phyloP scores from a whole-genome alignment of 2,888 invertebrate genomes.

The Mechanitis mazaeus region DNA sequence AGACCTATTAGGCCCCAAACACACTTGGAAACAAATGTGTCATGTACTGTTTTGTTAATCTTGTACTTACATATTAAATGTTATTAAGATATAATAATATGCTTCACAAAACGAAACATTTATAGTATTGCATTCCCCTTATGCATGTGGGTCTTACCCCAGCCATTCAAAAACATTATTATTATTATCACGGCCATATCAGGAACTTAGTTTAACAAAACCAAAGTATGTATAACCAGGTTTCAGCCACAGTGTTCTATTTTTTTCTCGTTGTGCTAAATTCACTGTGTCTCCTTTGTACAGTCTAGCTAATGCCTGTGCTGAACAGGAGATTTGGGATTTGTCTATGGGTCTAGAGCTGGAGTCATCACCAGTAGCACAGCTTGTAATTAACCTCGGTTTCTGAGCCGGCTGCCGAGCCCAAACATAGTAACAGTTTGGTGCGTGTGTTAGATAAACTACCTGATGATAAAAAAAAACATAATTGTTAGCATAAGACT shows the following conservation, averaged over 20 bases:
- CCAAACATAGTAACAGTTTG: conserved; percentile 63
- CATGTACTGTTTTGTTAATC: neutral
- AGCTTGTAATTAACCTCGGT: conserved; percentile 49
- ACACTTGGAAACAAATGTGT: neutral
- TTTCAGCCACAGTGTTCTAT: conserved; percentile 57
- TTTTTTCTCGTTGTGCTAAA: conserved; percentile 58
- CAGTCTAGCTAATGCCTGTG: conserved; percentile 56
- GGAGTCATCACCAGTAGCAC: conserved; percentile 58
- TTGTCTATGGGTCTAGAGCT: conserved; percentile 43
- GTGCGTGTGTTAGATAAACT: conserved; percentile 56
- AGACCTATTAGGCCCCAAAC: neutral
- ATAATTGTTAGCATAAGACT: no score
- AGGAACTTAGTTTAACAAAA: conserved; percentile 67
- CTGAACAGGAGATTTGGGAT: conserved; percentile 61
- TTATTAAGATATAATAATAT: neutral
- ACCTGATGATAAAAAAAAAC: conserved; percentile 43
- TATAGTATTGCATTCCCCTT: conserved; percentile 15
- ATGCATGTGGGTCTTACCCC: conserved; percentile 20
- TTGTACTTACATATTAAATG: neutral
- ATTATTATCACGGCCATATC: conserved; percentile 50
- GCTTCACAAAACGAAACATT: neutral
- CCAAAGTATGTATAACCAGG: conserved; percentile 63
- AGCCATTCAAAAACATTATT: conserved; percentile 12
- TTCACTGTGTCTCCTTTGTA: conserved; percentile 53
- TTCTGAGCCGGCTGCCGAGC: conserved; percentile 39